Evolutionary conservation across 2,113 vertebrate species (phyloP), one percentile per base, ranked within the genome.

Genomic region (Octodon degus): DNA sequence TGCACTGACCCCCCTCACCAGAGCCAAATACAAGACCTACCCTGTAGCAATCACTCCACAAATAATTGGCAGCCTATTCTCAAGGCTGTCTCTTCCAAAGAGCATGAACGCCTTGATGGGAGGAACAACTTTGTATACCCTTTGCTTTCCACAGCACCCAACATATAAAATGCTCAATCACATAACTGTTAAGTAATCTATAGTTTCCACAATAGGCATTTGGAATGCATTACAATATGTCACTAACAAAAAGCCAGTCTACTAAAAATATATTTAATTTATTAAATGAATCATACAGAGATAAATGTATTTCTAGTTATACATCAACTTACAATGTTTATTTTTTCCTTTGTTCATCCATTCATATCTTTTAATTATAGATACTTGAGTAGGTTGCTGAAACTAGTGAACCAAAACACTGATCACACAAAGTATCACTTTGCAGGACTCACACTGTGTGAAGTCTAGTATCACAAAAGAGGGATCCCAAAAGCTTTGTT

Each of bases 181-280:
- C 2, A 53, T 65, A 76, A 86, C 9, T 76, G 72, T 17, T 43
- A 87, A 90, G 16, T 72, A 93, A 81, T 22, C 25, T 68, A 24
- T 1, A 60, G 25, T 74, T 37, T 11, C 47, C 2, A 24, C 12
- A 40, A 60, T 70, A 55, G 34, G 40, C 55, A n/a, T 55, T 74
- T 70, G 47, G 47, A 79, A 89, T 53, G 22, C 20, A 55, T n/a
- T 55, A 74, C 17, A 34, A 74, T 47, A 50, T 34, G 10, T 79
- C 60, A 79, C 25, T 74, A 50, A 82, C 19, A 58, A 22, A 90
- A 89, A 68, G 55, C 68, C 81, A 2, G 3, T 84, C 89, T 91
- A 68, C 37, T 76, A 83, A 86, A 91, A 89, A 67, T 53, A 32
- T n/a, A 68, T 34, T 62, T 77, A 32, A 81, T 77, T 60, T 80